These are phyloP conservation scores for Geotrupes spiniger DNA, from an alignment of 2,888 invertebrate species.

Conservation along the genomic window DNA sequence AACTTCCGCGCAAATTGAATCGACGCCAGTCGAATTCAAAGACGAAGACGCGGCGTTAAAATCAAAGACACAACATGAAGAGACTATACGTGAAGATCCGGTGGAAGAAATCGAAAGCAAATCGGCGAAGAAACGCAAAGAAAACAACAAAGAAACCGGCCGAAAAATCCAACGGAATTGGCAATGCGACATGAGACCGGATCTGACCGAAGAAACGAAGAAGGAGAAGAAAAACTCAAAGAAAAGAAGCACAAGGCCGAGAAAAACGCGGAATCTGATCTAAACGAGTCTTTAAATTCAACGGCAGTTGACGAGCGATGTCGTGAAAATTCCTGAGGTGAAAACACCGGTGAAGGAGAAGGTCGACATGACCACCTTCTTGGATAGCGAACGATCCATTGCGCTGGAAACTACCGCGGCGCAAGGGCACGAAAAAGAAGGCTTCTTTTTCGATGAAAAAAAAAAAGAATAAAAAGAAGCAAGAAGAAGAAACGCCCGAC, in stretches of 20 bases:
- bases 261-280: background rate
- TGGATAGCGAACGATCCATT: constrained; percentile 11
- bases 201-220: constrained; percentile 15
- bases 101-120: constrained; percentile 19
- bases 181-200: constrained; percentile 30
- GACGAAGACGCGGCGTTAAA: too few species aligned
- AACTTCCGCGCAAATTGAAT: too few species aligned
- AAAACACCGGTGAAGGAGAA: constrained; percentile 11
- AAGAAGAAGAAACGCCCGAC: background rate
- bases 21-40: background rate
- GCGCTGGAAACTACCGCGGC: constrained; percentile 16
- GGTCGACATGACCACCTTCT: constrained; percentile 5
- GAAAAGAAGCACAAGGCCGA: constrained; percentile 14
- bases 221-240: constrained; percentile 25
- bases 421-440: constrained; percentile 29
- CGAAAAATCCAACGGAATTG: constrained; percentile 31
- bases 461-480: constrained; percentile 27
- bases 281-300: constrained; percentile 5
- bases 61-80: constrained; percentile 5
- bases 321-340: constrained; percentile 14
- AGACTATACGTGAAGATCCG: background rate
- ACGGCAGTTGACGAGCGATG: constrained; percentile 15
- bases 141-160: constrained; percentile 25
- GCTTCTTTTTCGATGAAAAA: constrained; percentile 31
- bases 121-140: constrained; percentile 23